These are phyloP conservation scores for Leptothorax acervorum DNA, from an alignment of 2,888 invertebrate genomes.

Conservation along the genomic window DNA sequence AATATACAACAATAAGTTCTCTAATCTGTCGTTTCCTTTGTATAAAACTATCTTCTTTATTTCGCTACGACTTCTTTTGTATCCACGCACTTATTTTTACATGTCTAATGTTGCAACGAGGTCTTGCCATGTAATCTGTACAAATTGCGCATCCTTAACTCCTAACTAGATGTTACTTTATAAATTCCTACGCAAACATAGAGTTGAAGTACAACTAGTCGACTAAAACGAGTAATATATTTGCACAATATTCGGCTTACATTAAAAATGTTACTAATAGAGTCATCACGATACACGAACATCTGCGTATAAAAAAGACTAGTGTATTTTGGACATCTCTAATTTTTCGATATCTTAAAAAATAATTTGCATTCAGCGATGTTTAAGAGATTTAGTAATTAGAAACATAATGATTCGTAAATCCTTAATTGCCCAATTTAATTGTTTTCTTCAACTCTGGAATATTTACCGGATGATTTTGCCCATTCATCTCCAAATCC, in stretches of 20 bases:
- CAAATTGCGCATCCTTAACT: slow-evolving; percentile 47
- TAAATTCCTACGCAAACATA: background rate
- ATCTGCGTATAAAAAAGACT: background rate
- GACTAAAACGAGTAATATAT: background rate
- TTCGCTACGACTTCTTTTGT: slow-evolving; percentile 28
- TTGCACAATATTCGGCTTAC: background rate
- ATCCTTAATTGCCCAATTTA: background rate
- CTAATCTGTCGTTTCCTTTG: slow-evolving; percentile 33
- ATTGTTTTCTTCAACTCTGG: slow-evolving; percentile 7
- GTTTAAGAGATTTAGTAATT: background rate
- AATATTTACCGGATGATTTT: slow-evolving; percentile 11
- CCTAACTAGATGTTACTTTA: slow-evolving; percentile 24
- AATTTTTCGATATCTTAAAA: background rate
- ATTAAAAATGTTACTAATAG: slow-evolving; percentile 11
- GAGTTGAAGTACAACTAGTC: slow-evolving; percentile 29
- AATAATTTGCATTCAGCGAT: background rate
- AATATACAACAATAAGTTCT: slow-evolving; percentile 24
- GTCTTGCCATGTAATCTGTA: slow-evolving; percentile 53
- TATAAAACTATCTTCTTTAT: slow-evolving; percentile 30
- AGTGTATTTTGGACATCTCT: background rate
- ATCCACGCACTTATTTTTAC: slow-evolving; percentile 29
- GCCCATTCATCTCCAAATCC: slow-evolving; percentile 37
- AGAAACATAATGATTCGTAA: background rate
- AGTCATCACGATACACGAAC: background rate
- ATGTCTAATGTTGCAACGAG: slow-evolving; percentile 36